A percentile compares a stretch with the other conserved stretches of the same genome.
These are phyloP conservation scores for Ophonus ardosiacus DNA, from an alignment of 2,888 invertebrate genomes.

Conservation along the genomic window DNA sequence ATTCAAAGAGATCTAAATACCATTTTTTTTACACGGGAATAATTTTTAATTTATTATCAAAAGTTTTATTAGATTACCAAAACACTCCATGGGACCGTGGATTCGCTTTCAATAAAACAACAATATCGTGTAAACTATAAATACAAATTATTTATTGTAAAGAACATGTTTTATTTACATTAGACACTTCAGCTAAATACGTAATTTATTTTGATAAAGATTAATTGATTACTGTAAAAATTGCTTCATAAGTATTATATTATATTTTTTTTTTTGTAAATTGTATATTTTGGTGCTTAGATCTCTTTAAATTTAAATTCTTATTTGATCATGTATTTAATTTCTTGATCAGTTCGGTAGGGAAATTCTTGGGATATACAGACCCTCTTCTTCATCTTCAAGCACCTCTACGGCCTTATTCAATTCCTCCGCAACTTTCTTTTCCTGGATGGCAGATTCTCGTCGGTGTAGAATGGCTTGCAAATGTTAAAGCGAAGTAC, in stretches of 20 bases:
- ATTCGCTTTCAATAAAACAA: too few relatives aligned
- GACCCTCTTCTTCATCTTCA: conserved; percentile 73
- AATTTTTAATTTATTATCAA: too few relatives aligned
- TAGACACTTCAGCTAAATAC: too few relatives aligned
- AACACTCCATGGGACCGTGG: too few relatives aligned
- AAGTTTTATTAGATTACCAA: too few relatives aligned
- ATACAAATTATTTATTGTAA: too few relatives aligned
- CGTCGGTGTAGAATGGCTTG: conserved; percentile 77
- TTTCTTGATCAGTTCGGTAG: conserved; percentile 69
- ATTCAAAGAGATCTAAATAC: too few relatives aligned
- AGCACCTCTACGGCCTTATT: conserved; percentile 74
- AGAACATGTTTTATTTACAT: too few relatives aligned
- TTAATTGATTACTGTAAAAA: conserved; percentile 64
- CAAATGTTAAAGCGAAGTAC: conserved; percentile 76
- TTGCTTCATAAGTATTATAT: too few relatives aligned
- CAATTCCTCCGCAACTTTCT: conserved; percentile 75
- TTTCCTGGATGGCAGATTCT: conserved; percentile 77
- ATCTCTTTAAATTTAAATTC: conserved; percentile 51
- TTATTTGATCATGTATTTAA: background rate
- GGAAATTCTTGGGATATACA: conserved; percentile 74
- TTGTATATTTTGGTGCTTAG: too few relatives aligned
- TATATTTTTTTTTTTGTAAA: conserved; percentile 28
- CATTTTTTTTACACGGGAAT: too few relatives aligned
- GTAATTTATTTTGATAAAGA: conserved; percentile 21
- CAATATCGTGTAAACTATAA: too few relatives aligned